A percentile compares a stretch with the other conserved stretches of the same genome.
These are phyloP conservation scores for Pseudanteris insignis DNA, from an alignment of 2,888 invertebrate genomes.

Conservation along the genomic window DNA sequence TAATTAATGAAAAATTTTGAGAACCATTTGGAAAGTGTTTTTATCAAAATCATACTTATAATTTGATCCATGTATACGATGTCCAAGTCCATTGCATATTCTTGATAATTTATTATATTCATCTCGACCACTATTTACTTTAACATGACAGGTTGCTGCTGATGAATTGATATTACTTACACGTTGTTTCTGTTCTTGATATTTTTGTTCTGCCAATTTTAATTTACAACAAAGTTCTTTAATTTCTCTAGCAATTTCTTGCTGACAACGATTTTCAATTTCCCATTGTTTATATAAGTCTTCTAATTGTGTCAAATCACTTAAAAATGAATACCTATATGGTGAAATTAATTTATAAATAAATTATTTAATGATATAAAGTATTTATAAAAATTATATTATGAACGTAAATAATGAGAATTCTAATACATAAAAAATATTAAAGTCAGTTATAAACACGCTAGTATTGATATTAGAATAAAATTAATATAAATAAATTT, in stretches of 20 bases:
- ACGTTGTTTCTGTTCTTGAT: conserved; percentile 55
- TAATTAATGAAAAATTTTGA: not conserved
- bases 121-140: conserved; percentile 56
- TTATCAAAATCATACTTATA: conserved; percentile 58
- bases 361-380: not conserved
- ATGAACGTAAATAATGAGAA: not conserved
- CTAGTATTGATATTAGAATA: no score
- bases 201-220: conserved; percentile 53
- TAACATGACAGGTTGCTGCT: conserved; percentile 53
- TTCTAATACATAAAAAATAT: not conserved
- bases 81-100: conserved; percentile 59
- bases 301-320: conserved; percentile 61
- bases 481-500: conserved; percentile 1
- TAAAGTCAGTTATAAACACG: no score
- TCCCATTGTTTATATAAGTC: conserved; percentile 59
- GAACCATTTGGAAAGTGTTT: no score
- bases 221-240: conserved; percentile 56
- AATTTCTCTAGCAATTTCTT: conserved; percentile 53
- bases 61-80: conserved; percentile 52
- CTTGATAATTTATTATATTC: conserved; percentile 59
- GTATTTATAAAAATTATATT: not conserved
- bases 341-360: not conserved
- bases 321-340: conserved; percentile 59
- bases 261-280: conserved; percentile 57
- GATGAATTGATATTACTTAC: conserved; percentile 55